Evolutionary conservation across 2,113 vertebrate species (phyloP).

Genomic region (Zosterops borbonicus): DNA sequence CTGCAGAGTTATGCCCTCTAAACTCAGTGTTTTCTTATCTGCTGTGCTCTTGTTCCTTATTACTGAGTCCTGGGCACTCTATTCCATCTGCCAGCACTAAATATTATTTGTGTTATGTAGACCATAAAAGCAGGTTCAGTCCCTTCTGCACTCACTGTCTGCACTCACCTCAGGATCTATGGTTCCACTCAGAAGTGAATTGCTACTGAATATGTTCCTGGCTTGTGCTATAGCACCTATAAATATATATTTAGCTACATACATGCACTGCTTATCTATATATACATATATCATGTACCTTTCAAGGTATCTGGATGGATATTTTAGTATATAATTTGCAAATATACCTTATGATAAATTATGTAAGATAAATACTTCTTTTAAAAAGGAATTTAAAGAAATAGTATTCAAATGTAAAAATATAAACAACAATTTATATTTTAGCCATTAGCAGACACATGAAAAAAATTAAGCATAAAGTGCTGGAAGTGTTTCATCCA

Average conservation of each 20-base stretch:
- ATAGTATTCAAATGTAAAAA: not conserved
- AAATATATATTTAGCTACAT: not conserved
- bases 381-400: not conserved
- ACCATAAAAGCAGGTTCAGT: not conserved
- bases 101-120: not conserved
- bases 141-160: not conserved
- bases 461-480: not conserved
- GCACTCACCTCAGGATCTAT: not conserved
- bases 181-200: not conserved
- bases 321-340: not conserved
- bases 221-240: not conserved
- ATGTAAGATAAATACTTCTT: not conserved
- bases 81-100: slow-evolving; percentile 22
- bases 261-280: not conserved
- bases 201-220: not conserved
- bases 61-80: not conserved
- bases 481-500: not conserved
- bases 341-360: not conserved
- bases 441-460: not conserved
- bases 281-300: not conserved
- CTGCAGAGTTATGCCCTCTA: slow-evolving; percentile 10
- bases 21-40: slow-evolving; percentile 2
- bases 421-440: not conserved
- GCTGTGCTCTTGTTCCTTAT: slow-evolving; percentile 11
- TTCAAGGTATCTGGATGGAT: not conserved